Conservation (phyloP, 1,140 invertebrate species). For the Cherax destructor region DNA sequence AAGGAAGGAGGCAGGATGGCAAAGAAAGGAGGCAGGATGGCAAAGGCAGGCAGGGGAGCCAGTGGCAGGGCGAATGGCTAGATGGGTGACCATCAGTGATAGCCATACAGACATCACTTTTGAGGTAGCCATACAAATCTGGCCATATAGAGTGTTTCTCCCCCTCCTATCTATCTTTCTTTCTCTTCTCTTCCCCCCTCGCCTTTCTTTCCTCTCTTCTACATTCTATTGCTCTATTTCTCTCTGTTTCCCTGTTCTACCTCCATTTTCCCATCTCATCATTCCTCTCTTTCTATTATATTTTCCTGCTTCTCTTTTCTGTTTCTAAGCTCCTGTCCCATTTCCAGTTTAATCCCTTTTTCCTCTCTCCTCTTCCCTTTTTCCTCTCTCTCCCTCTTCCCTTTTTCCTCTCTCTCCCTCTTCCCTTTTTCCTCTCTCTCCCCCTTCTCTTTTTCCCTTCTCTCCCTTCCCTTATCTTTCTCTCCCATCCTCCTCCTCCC, state of each 20-base stretch:
- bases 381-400: not conserved
- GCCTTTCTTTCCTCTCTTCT: not conserved
- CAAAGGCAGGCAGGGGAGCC: too few relatives aligned
- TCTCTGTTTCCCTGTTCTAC: not conserved
- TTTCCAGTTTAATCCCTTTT: not conserved
- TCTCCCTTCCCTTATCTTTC: not conserved
- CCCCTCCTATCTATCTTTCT: too few relatives aligned
- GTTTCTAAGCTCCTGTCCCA: not conserved
- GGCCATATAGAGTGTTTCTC: too few relatives aligned
- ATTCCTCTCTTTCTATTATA: not conserved
- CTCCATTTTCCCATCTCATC: not conserved
- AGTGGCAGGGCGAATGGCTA: too few relatives aligned
- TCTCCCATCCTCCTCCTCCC: not conserved
- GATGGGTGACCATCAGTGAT: too few relatives aligned
- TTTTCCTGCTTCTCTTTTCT: not conserved
- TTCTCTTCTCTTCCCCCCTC: too few relatives aligned
- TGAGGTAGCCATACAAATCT: too few relatives aligned
- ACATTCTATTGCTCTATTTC: not conserved
- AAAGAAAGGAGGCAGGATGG: too few relatives aligned
- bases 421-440: not conserved
- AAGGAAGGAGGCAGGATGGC: too few relatives aligned
- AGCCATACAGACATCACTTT: too few relatives aligned
- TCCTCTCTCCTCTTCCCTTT: not conserved
- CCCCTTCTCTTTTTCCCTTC: not conserved
- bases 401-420: not conserved